Evolutionary conservation across 2,797 vertebrate species (phyloP).

Genomic region (Etheostoma nigrum): DNA sequence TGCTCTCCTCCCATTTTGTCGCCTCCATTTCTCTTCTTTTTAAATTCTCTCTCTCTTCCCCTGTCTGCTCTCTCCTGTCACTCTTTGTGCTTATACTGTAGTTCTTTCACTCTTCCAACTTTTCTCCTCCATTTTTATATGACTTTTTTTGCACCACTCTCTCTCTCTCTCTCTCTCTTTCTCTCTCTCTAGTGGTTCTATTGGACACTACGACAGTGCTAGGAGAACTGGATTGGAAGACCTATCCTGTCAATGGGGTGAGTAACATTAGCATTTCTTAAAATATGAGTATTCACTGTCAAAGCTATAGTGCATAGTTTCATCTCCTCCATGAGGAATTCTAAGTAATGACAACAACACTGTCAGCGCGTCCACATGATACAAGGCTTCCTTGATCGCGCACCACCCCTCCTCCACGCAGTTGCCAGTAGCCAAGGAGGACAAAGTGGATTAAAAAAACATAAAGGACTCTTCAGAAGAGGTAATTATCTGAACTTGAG

Average conservation of each 20-base stretch:
- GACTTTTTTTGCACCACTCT: slow-evolving; percentile 52
- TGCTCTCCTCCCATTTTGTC: slow-evolving; percentile 70
- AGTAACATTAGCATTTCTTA: slow-evolving; percentile 75
- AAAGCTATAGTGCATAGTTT: too few species aligned
- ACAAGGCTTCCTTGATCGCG: too few species aligned
- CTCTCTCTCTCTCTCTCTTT: slow-evolving; percentile 67
- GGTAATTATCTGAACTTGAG: too few species aligned
- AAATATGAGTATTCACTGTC: neutral
- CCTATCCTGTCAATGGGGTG: slow-evolving; percentile 98
- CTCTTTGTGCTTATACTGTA: slow-evolving; percentile 46
- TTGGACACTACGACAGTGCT: slow-evolving; percentile 96
- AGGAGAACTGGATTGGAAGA: slow-evolving; percentile 98
- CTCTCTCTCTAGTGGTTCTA: slow-evolving; percentile 91
- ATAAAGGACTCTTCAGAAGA: too few species aligned
- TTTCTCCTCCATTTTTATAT: slow-evolving; percentile 46
- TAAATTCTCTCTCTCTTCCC: slow-evolving; percentile 49
- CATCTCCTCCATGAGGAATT: too few species aligned
- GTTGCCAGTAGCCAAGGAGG: too few species aligned
- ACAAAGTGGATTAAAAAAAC: too few species aligned
- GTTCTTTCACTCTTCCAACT: slow-evolving; percentile 38
- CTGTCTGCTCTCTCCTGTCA: slow-evolving; percentile 42
- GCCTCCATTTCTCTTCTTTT: slow-evolving; percentile 74
- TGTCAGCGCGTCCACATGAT: too few species aligned
- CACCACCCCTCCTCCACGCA: too few species aligned
- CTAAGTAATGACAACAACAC: too few species aligned